A percentile compares a stretch with the other conserved stretches of the same genome.
Conservation (phyloP, 2,888 invertebrate species). For the Acleris sparsana region DNA sequence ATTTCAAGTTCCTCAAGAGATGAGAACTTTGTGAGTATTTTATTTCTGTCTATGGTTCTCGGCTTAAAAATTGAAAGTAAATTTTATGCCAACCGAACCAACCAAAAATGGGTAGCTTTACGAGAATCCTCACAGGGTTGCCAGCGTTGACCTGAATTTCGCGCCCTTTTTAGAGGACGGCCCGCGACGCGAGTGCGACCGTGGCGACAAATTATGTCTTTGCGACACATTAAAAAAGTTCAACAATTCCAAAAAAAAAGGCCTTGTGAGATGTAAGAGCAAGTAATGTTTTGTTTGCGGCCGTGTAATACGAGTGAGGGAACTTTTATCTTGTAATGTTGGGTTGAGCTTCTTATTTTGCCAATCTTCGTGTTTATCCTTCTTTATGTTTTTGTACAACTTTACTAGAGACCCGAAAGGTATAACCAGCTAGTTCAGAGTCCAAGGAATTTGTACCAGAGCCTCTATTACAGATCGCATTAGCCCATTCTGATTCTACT, state of each 20-base stretch:
- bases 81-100: neutral
- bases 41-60: too few relatives aligned
- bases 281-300: constrained; percentile 6
- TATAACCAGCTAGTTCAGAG: too few relatives aligned
- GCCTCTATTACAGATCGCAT: too few relatives aligned
- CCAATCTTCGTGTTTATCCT: constrained; percentile 1
- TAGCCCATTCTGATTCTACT: too few relatives aligned
- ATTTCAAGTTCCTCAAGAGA: too few relatives aligned
- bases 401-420: too few relatives aligned
- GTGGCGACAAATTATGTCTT: neutral
- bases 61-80: too few relatives aligned
- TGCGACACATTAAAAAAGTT: constrained; percentile 28
- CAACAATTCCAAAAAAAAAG: constrained; percentile 11
- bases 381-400: neutral
- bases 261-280: constrained; percentile 13
- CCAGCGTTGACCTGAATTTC: constrained; percentile 18
- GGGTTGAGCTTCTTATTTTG: neutral
- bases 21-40: too few relatives aligned
- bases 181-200: neutral
- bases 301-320: neutral
- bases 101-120: constrained; percentile 11
- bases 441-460: too few relatives aligned
- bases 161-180: constrained; percentile 17
- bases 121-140: neutral
- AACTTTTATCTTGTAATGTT: neutral